Evolutionary conservation across 30 jellyfish, hydroid and myxozoan species (phyloP).

Genomic region (Clytia hemisphaerica): DNA sequence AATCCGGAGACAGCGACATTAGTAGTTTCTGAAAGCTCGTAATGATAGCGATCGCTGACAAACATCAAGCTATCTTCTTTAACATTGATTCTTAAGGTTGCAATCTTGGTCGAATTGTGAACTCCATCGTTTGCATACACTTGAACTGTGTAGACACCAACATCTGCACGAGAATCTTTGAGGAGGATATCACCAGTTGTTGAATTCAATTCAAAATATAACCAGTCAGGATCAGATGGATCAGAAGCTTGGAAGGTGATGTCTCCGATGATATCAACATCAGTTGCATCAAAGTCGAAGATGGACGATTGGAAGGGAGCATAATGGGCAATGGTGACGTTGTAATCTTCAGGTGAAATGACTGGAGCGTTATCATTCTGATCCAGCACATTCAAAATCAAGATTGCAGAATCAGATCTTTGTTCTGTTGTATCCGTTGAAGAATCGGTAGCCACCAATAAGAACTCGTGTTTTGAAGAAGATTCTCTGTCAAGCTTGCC

Average conservation of each 20-base stretch:
- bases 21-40: not conserved
- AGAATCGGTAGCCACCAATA: slow-evolving; percentile 32
- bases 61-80: not conserved
- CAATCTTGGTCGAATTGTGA: not conserved
- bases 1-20: no score
- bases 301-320: slow-evolving; percentile 1
- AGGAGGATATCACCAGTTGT: slow-evolving; percentile 30
- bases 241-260: not conserved
- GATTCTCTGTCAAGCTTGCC: slow-evolving; percentile 2
- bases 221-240: slow-evolving; percentile 11
- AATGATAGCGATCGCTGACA: not conserved
- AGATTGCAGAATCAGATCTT: slow-evolving; percentile 20
- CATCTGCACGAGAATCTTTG: not conserved
- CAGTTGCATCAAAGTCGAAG: slow-evolving; percentile 13
- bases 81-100: not conserved
- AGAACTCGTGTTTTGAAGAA: not conserved
- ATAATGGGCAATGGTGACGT: not conserved
- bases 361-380: slow-evolving; percentile 27
- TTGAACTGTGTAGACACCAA: not conserved
- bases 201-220: not conserved
- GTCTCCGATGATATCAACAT: not conserved
- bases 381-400: not conserved
- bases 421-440: not conserved
- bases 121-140: slow-evolving; percentile 22
- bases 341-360: not conserved